Evolutionary conservation across 2,888 invertebrate species (phyloP).

Genomic region (Cryptus viduatorius): DNA sequence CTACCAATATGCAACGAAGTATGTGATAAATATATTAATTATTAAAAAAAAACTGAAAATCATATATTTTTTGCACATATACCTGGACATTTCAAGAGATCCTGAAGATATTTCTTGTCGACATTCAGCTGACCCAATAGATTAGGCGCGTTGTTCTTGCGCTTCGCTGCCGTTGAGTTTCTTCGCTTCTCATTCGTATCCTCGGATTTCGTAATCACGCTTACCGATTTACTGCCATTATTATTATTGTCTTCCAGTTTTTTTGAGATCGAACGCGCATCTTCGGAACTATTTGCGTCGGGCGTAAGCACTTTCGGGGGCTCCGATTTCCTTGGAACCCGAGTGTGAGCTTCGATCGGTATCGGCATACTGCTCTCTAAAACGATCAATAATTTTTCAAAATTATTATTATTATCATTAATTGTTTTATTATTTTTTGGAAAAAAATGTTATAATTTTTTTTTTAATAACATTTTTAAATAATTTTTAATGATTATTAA

Average conservation of each 20-base stretch:
- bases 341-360: conserved; percentile 45
- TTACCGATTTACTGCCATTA: conserved; percentile 38
- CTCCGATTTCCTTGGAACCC: conserved; percentile 42
- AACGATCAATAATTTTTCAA: conserved; percentile 7
- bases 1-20: too few species aligned
- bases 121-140: conserved; percentile 77
- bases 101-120: conserved; percentile 79
- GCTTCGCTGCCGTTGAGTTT: conserved; percentile 55
- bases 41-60: too few species aligned
- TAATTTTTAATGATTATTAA: too few species aligned
- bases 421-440: not conserved
- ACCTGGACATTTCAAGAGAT: conserved; percentile 79
- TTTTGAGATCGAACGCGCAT: not conserved
- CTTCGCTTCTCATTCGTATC: conserved; percentile 44
- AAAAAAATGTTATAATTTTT: not conserved
- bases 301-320: not conserved
- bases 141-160: conserved; percentile 70
- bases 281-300: not conserved
- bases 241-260: conserved; percentile 49
- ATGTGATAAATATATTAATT: too few species aligned
- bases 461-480: too few species aligned
- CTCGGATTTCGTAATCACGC: conserved; percentile 24
- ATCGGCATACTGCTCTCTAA: conserved; percentile 68
- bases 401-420: not conserved
- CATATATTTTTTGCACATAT: not conserved